A percentile compares a stretch with the other conserved stretches of the same genome.
Conservation (phyloP, 2,797 vertebrate genomes). For the Setipinna tenuifilis region DNA sequence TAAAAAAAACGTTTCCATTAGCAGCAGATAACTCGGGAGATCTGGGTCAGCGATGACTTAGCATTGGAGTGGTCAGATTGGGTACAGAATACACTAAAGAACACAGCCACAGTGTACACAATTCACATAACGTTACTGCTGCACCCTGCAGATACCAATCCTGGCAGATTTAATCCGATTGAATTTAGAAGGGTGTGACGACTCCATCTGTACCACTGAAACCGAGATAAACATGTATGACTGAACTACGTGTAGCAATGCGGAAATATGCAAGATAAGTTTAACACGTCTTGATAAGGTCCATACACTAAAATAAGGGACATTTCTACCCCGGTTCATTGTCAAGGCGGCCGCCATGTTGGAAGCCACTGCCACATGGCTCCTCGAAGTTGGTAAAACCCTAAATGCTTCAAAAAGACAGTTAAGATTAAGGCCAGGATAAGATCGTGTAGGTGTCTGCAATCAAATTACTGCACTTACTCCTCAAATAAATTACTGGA, state of each 20-base stretch:
- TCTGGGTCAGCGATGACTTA: neutral
- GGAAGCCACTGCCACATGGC: slow-evolving; percentile 12
- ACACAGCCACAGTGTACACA: neutral
- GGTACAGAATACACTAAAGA: neutral
- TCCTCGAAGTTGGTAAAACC: neutral
- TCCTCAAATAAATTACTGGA: neutral
- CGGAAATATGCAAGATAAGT: neutral
- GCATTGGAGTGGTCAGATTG: neutral
- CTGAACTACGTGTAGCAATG: neutral
- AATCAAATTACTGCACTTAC: neutral
- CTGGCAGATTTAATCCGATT: slow-evolving; percentile 2
- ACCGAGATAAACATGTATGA: neutral
- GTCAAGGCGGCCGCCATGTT: slow-evolving; percentile 13
- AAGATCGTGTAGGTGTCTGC: neutral
- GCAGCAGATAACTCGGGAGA: neutral
- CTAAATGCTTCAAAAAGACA: no score
- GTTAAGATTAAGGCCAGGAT: neutral
- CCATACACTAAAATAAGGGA: neutral
- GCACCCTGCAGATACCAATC: slow-evolving; percentile 3
- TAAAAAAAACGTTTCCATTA: neutral
- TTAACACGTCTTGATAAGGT: neutral
- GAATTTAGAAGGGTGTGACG: slow-evolving; percentile 30
- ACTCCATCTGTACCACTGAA: neutral
- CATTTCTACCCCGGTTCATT: neutral
- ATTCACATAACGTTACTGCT: slow-evolving; percentile 27